A percentile compares a stretch with the other conserved stretches of the same genome.
Conservation (phyloP, 2,797 vertebrate genomes). For the Lacerta bilineata region DNA sequence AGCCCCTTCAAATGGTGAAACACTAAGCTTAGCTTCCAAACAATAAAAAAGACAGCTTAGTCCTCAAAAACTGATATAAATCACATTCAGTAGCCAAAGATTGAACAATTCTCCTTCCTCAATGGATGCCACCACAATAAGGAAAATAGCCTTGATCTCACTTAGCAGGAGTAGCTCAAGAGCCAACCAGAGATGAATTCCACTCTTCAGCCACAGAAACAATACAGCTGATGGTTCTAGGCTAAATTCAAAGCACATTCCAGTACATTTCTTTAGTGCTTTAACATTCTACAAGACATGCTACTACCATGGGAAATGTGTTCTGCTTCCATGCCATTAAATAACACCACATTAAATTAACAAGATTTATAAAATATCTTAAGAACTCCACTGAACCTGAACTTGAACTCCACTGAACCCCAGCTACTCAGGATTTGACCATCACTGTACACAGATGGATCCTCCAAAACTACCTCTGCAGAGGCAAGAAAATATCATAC, state of each 20-base stretch:
- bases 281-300: not conserved
- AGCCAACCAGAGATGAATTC: not conserved
- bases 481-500: not conserved
- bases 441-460: not conserved
- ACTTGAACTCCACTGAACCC: not conserved
- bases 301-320: not conserved
- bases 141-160: not conserved
- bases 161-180: not conserved
- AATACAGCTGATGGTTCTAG: not conserved
- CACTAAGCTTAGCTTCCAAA: not conserved
- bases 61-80: not conserved
- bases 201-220: no score
- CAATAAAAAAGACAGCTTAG: not conserved
- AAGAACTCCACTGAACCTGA: not conserved
- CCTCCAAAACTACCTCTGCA: no score
- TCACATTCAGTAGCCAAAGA: not conserved
- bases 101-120: not conserved
- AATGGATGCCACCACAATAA: not conserved
- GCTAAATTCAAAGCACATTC: not conserved
- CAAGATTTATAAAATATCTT: not conserved
- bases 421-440: not conserved
- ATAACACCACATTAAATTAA: not conserved
- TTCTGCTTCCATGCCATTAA: not conserved
- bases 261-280: not conserved
- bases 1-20: not conserved